Base-by-base conservation (phyloP, 2,113 vertebrate genomes). In the Semicossyphus pulcher region DNA sequence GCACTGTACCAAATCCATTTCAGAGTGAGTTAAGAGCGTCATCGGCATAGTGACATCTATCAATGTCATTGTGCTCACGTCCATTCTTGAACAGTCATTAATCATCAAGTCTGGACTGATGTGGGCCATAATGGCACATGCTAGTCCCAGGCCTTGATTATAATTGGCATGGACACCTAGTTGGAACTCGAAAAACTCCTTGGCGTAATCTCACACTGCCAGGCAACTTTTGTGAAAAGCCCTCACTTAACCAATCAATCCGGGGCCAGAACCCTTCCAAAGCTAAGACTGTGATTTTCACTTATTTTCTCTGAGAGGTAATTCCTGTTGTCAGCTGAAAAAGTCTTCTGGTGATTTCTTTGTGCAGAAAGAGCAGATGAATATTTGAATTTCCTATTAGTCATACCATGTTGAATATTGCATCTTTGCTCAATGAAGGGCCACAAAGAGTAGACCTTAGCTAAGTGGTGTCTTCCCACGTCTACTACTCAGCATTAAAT, bases 1-100 rank as follows among this genome's bases (percentile, higher is more conserved):
- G 61, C 61, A 72, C 57, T 53, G 32, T 56, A 85, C 64, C 78
- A 68, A 81, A 85, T 67, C 44, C 58, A 80, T 86, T 89, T 71
- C 39, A 15, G 29, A 77, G 60, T 53, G 54, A 80, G 56, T 84
- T 88, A 85, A 87, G 87, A 85, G 71, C 28, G 18, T 84, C 68
- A 81, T 54, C 73, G 48, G 74, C 80, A 86, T 80, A 86, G 65
- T 82, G 79, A 83, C 84, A 91, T 92, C 81, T 83, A 84, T 91
- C 89, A 91, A 66, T 84, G 91, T 88, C 87, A 77, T 29, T 65
- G 72, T 81, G 79, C 68, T 28, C 76, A 78, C 49, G 54, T 87
- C 63, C 81, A 84, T 72, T 87, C 82, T 83, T 47, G 64, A 89
- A 23, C 60, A 75, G 85, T 79, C 86, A 92, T 90, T 89, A 88